phyloP scores from a whole-genome alignment of 2,113 vertebrate species.

The Saguinus imperator region DNA sequence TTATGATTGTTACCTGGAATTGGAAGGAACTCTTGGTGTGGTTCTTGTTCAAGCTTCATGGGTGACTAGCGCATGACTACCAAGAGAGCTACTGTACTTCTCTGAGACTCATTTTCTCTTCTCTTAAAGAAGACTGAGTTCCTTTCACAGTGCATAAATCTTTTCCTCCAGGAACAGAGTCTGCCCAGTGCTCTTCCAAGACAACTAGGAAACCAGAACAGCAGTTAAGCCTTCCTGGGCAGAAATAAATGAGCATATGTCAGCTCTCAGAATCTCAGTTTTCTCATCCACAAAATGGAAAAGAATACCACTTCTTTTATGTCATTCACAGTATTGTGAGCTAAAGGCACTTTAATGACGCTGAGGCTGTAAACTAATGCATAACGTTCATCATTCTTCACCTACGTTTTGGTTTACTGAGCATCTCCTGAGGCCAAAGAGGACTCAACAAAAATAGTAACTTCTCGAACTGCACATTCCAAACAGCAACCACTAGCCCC shows the following conservation, averaged over 20 bases:
- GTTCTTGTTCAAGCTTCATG: not conserved
- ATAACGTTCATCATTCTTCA: not conserved
- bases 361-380: fast-evolving
- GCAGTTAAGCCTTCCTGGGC: not conserved
- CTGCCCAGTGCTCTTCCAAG: not conserved
- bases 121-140: not conserved
- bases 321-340: not conserved
- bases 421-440: not conserved
- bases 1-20: not conserved
- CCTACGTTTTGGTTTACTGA: not conserved
- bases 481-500: fast-evolving
- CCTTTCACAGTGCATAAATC: not conserved
- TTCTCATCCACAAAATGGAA: not conserved
- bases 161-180: not conserved
- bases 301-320: not conserved
- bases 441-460: not conserved
- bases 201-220: not conserved
- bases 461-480: not conserved
- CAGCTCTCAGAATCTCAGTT: not conserved
- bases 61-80: not conserved
- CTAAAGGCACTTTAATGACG: not conserved
- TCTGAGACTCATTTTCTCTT: not conserved
- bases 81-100: not conserved
- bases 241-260: not conserved
- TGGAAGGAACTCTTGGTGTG: fast-evolving